Percentiles rank a stretch among this genome's conserved stretches.
Evolutionary conservation across 2,888 invertebrate genomes (phyloP).

Genomic region (Calliopum simillimum): DNA sequence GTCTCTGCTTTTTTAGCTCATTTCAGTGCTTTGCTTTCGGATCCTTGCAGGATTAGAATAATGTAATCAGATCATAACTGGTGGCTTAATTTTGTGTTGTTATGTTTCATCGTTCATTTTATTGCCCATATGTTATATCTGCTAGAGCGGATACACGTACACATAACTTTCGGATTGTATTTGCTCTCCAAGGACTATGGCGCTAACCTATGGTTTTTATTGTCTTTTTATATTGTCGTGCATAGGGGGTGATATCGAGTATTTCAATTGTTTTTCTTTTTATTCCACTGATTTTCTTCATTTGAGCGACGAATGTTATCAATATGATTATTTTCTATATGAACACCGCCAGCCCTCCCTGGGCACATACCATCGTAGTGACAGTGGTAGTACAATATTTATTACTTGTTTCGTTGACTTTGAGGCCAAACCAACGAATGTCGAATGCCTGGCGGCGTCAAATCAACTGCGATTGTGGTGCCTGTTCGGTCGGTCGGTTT

Average conservation of each 20-base stretch:
- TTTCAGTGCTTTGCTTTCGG: no score
- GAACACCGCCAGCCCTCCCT: background rate
- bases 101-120: background rate
- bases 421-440: conserved; percentile 3
- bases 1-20: no score
- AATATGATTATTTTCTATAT: background rate
- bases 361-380: background rate
- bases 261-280: no score
- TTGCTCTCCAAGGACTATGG: background rate
- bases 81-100: no score
- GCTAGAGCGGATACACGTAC: no score
- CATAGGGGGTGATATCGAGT: background rate
- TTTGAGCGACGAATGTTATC: no score
- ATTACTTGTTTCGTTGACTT: background rate
- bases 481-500: background rate
- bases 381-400: background rate
- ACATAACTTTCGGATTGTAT: background rate
- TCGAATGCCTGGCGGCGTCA: conserved; percentile 22
- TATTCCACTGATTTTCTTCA: background rate
- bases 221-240: background rate
- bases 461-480: conserved; percentile 17
- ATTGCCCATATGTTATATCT: background rate
- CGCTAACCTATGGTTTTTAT: background rate
- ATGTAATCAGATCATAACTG: no score
- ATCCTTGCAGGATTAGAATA: no score